Evolutionary conservation across 1,140 invertebrate genomes (phyloP).

Genomic region (Rhyacophila brunnea): DNA sequence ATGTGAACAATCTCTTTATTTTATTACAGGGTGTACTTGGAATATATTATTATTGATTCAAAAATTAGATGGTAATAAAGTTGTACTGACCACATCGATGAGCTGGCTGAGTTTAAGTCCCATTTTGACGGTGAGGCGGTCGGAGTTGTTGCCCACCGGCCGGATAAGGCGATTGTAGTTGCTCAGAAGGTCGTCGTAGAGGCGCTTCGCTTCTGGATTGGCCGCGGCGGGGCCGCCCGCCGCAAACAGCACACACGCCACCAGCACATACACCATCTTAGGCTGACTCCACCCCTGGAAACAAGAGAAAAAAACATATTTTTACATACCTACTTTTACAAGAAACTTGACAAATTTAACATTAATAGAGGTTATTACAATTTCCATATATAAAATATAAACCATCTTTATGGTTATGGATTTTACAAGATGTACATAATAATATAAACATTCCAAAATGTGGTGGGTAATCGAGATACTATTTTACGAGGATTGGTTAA

Average conservation of each 20-base stretch:
- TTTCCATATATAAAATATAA: too few species aligned
- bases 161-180: constrained; percentile 98
- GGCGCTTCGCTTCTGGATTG: constrained; percentile 89
- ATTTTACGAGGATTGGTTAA: too few species aligned
- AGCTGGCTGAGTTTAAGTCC: constrained; percentile 94
- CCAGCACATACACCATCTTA: constrained; percentile 74
- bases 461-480: too few species aligned
- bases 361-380: too few species aligned
- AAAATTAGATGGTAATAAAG: not conserved
- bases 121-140: constrained; percentile 94
- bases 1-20: too few species aligned
- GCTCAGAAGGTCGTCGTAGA: constrained; percentile 92
- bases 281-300: constrained; percentile 75
- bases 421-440: too few species aligned
- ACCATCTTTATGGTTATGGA: too few species aligned
- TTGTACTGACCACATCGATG: constrained; percentile 92
- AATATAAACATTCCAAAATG: too few species aligned
- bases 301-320: constrained; percentile 37
- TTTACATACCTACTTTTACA: not conserved
- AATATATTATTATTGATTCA: too few species aligned
- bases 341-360: too few species aligned
- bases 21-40: too few species aligned
- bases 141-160: constrained; percentile 95
- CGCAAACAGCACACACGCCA: constrained; percentile 70
- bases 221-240: constrained; percentile 65